Conservation (phyloP, 2,113 vertebrate genomes). For the Cricetomys ansorgei region DNA sequence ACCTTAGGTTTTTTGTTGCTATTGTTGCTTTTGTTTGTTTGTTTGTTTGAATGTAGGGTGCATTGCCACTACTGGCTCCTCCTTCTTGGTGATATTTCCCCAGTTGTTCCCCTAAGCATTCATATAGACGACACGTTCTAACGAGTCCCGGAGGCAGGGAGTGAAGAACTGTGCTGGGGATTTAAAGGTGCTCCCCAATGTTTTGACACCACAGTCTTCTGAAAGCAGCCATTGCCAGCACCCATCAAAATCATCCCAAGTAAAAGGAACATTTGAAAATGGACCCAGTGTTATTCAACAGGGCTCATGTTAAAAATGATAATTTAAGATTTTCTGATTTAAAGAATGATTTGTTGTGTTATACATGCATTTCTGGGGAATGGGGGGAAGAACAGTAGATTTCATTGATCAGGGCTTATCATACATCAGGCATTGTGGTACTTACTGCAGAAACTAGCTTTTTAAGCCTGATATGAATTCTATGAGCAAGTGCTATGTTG, state of each 20-base stretch:
- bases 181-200: neutral
- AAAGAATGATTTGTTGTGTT: neutral
- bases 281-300: neutral
- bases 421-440: neutral
- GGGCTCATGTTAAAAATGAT: neutral
- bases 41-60: neutral
- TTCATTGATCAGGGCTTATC: neutral
- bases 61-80: fast-evolving
- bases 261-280: neutral
- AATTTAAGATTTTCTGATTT: neutral
- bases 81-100: neutral
- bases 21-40: neutral
- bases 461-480: neutral
- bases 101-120: neutral
- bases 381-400: neutral
- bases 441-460: neutral
- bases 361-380: neutral
- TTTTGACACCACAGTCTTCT: neutral
- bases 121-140: neutral
- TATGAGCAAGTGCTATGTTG: neutral
- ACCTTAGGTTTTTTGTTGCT: too few relatives aligned
- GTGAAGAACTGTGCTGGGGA: neutral
- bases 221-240: neutral
- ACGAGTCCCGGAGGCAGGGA: neutral
- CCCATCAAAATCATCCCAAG: neutral